Base-by-base conservation (phyloP, 2,113 vertebrate species). In the Rhynchomys soricoides region DNA sequence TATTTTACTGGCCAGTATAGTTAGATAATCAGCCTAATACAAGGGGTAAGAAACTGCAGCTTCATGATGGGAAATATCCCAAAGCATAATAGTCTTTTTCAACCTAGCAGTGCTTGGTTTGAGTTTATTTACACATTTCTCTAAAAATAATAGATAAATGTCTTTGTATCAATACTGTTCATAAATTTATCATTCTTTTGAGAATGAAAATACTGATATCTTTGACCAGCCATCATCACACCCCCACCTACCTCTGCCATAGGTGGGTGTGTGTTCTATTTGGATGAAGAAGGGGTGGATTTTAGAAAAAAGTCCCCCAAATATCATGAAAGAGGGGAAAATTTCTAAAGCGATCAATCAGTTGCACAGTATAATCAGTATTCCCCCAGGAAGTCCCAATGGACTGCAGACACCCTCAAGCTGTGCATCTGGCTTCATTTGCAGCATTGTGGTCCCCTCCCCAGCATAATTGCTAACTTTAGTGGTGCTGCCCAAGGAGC, bases 311-410 rank as follows among this genome's bases (percentile, higher is more conserved):
- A 68, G 66, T 95, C 34, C 78, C 87, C 37, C 78, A 85, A 95
- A 94, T 17, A 45, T 81, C 40, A 81, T 62, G 73, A 89, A 59
- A 19, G 50, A 92, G 24, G 7, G 77, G 2, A 45, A 92, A 52
- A 66, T 79, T 94, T 94, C 48, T 64, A n/a, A 89, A 86, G 55
- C 64, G 57, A 50, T 62, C 68, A 45, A 62, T 59, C 96, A 96
- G 82, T 94, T 85, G 74, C 22, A 34, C 21, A 59, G 29, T 79
- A 17, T 95, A 92, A 95, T 95, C 86, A 94, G 8, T 86, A 45
- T 66, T 85, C 70, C 62, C 82, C 15, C 40, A 70, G 62, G 81
- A 95, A 95, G 57, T 62, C 40, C 73, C 55, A 26, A 48, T 48
- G 62, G 12, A 59, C 59, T 92, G 29, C 0, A 64, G 31, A 22